Evolutionary conservation across 2,888 invertebrate species (phyloP).

Genomic region (Watsonalla binaria): DNA sequence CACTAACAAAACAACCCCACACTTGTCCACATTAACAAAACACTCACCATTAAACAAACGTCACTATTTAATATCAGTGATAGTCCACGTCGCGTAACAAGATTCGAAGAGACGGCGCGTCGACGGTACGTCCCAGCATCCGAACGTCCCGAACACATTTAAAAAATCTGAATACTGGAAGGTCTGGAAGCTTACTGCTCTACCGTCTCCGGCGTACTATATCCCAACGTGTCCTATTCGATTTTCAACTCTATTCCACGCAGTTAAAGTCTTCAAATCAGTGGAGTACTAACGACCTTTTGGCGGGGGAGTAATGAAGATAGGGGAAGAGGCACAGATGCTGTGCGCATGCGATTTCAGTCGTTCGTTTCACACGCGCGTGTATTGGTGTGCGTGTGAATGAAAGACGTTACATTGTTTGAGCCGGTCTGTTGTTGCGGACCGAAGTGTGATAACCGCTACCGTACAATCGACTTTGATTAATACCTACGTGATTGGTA

Average conservation of each 20-base stretch:
- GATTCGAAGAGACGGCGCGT: slow-evolving; percentile 26
- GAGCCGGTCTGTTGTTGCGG: slow-evolving; percentile 63
- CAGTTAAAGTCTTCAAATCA: slow-evolving; percentile 13
- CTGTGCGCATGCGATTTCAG: slow-evolving; percentile 71
- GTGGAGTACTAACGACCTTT: slow-evolving; percentile 21
- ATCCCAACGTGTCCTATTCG: slow-evolving; percentile 9
- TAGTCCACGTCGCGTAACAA: slow-evolving; percentile 41
- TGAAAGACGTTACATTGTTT: slow-evolving; percentile 54
- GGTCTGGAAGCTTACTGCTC: slow-evolving; percentile 71
- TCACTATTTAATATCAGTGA: slow-evolving; percentile 18
- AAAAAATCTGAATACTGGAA: slow-evolving; percentile 72
- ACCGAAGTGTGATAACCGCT: slow-evolving; percentile 39
- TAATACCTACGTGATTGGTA: slow-evolving; percentile 28
- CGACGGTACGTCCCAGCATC: slow-evolving; percentile 55
- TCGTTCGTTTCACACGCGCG: slow-evolving; percentile 26
- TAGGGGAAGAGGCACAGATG: slow-evolving; percentile 70
- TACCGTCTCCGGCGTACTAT: slow-evolving; percentile 52
- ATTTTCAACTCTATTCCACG: slow-evolving; percentile 17
- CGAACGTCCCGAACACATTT: slow-evolving; percentile 62
- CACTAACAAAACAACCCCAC: slow-evolving; percentile 33
- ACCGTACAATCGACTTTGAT: slow-evolving; percentile 46
- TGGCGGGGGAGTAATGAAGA: slow-evolving; percentile 28
- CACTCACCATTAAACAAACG: slow-evolving; percentile 21
- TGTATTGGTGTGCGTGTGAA: slow-evolving; percentile 36
- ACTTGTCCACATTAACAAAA: slow-evolving; percentile 27